phyloP scores from a whole-genome alignment of 2,797 vertebrate species.

The Epinephelus awoara region DNA sequence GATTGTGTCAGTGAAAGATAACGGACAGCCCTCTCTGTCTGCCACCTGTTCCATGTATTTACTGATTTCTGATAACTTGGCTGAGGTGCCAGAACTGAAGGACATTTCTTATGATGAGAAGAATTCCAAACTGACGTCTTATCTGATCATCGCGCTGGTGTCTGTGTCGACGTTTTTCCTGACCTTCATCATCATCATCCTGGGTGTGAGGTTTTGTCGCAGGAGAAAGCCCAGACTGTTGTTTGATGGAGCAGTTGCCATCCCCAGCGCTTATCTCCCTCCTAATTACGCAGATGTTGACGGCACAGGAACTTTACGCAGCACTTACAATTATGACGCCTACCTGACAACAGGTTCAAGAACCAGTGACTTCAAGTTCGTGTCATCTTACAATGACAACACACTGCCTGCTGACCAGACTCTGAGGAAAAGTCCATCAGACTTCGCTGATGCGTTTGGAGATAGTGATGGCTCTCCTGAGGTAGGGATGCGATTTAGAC shows the following conservation, averaged over 20 bases:
- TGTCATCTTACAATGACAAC: constrained; percentile 61
- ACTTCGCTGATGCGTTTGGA: constrained; percentile 45
- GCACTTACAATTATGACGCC: too few relatives aligned
- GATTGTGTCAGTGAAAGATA: constrained; percentile 63
- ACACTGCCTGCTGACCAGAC: constrained; percentile 63
- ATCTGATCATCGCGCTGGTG: constrained; percentile 73
- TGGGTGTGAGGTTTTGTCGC: constrained; percentile 12
- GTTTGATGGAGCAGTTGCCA: background rate
- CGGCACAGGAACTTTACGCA: too few relatives aligned
- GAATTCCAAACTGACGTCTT: constrained; percentile 72
- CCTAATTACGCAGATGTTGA: too few relatives aligned
- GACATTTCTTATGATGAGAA: constrained; percentile 64
- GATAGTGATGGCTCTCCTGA: constrained; percentile 23
- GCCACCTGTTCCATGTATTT: too few relatives aligned
- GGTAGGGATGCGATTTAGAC: constrained; percentile 18
- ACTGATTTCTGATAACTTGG: constrained; percentile 26
- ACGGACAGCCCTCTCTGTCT: constrained; percentile 18
- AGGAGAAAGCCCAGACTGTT: constrained; percentile 42
- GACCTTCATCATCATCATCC: too few relatives aligned
- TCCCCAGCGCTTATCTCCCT: too few relatives aligned
- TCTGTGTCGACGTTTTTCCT: constrained; percentile 45
- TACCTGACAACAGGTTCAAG: background rate
- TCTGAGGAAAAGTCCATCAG: background rate
- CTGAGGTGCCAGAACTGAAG: constrained; percentile 71
- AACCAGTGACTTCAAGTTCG: constrained; percentile 15